Evolutionary conservation across 2,113 vertebrate species (phyloP).

Genomic region (Urocolius indicus): DNA sequence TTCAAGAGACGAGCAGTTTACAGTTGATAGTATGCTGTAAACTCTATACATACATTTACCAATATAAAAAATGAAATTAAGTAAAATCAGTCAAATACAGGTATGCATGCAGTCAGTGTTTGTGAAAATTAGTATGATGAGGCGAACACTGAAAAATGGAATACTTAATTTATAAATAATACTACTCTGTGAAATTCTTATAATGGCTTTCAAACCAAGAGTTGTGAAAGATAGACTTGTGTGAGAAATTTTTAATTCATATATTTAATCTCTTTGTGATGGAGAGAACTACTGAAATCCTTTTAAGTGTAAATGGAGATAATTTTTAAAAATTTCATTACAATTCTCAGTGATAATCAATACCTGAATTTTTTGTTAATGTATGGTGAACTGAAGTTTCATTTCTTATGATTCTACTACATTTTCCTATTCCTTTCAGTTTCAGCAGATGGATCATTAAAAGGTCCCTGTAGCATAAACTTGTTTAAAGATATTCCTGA

Average conservation of each 20-base stretch:
- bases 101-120: background rate
- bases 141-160: background rate
- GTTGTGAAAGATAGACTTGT: background rate
- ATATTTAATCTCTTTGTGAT: background rate
- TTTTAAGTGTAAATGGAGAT: background rate
- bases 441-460: constrained; percentile 58
- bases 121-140: background rate
- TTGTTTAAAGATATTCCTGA: constrained; percentile 59
- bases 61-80: background rate
- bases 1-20: background rate
- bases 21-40: background rate
- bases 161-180: background rate
- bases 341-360: background rate
- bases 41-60: background rate
- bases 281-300: background rate
- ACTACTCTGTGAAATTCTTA: background rate
- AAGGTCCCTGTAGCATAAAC: constrained; percentile 52
- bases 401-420: background rate
- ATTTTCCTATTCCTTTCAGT: background rate
- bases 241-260: background rate
- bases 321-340: constrained; percentile 23
- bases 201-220: background rate
- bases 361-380: constrained; percentile 4
- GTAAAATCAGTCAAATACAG: background rate
- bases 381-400: background rate